Percentiles rank a stretch among this genome's conserved stretches.
phyloP scores from a whole-genome alignment of 2,888 invertebrate species.

The Acleris sparsana region DNA sequence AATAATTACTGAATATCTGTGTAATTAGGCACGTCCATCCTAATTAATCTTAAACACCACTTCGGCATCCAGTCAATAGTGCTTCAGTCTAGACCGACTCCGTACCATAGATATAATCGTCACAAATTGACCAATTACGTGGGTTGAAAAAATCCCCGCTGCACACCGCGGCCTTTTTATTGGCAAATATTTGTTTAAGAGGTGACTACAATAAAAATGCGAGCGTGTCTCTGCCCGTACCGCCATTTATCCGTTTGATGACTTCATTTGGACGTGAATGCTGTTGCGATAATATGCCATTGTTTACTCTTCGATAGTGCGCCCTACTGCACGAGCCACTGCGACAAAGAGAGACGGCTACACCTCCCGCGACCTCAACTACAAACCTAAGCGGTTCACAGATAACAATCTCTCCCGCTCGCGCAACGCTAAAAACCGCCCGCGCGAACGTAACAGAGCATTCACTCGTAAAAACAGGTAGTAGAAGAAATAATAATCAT shows the following conservation, averaged over 20 bases:
- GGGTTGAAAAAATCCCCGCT: constrained; percentile 51
- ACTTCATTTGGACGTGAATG: constrained; percentile 81
- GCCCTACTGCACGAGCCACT: constrained; percentile 78
- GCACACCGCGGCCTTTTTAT: constrained; percentile 56
- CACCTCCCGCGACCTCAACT: constrained; percentile 56
- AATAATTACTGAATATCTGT: not conserved
- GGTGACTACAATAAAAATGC: constrained; percentile 79
- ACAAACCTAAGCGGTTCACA: constrained; percentile 59
- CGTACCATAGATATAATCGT: constrained; percentile 29
- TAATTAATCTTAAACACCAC: constrained; percentile 6
- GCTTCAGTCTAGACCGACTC: constrained; percentile 18
- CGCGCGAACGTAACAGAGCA: constrained; percentile 65
- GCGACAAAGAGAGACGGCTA: constrained; percentile 69
- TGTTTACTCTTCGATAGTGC: constrained; percentile 84
- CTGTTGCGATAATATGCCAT: constrained; percentile 82
- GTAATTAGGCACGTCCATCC: constrained; percentile 1
- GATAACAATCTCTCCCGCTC: constrained; percentile 65
- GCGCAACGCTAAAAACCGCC: constrained; percentile 44
- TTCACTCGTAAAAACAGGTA: constrained; percentile 83
- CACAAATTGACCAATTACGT: constrained; percentile 50
- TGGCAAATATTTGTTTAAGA: constrained; percentile 76
- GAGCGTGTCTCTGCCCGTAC: constrained; percentile 72
- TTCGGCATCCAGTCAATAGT: constrained; percentile 22
- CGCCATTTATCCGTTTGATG: constrained; percentile 83
- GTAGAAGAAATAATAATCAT: constrained; percentile 85